phyloP scores from a whole-genome alignment of 2,888 invertebrate genomes.

The Andrena minutula region DNA sequence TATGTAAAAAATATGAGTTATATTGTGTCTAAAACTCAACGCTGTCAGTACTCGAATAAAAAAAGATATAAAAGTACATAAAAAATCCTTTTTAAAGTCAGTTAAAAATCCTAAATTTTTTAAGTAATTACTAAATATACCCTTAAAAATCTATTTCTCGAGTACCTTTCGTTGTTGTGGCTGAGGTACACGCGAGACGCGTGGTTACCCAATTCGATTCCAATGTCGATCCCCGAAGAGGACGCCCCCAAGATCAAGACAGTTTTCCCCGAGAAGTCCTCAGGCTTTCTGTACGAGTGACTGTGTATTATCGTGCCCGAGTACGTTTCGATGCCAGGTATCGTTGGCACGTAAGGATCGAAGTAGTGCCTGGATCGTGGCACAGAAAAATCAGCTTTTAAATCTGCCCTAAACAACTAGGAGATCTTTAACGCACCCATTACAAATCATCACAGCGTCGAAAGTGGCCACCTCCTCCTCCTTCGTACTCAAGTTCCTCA shows the following conservation, averaged over 20 bases:
- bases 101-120: too few species aligned
- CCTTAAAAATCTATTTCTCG: neutral
- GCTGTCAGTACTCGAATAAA: too few species aligned
- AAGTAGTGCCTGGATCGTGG: conserved; percentile 85
- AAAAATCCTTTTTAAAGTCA: too few species aligned
- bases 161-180: conserved; percentile 85
- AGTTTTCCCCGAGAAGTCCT: conserved; percentile 86
- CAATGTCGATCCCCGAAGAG: conserved; percentile 91
- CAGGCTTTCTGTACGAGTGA: conserved; percentile 90
- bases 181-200: conserved; percentile 86
- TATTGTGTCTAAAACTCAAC: too few species aligned
- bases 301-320: conserved; percentile 89
- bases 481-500: conserved; percentile 85
- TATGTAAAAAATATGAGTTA: too few species aligned
- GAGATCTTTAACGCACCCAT: conserved; percentile 86
- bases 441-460: conserved; percentile 89
- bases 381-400: neutral
- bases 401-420: neutral
- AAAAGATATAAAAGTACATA: too few species aligned
- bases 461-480: conserved; percentile 85
- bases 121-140: too few species aligned
- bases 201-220: conserved; percentile 87
- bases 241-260: conserved; percentile 91
- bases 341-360: conserved; percentile 85
- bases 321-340: conserved; percentile 85